Percentiles rank a stretch among this genome's conserved stretches.
Evolutionary conservation across 2,797 vertebrate genomes (phyloP).

Genomic region (Anabacerthia variegaticeps): DNA sequence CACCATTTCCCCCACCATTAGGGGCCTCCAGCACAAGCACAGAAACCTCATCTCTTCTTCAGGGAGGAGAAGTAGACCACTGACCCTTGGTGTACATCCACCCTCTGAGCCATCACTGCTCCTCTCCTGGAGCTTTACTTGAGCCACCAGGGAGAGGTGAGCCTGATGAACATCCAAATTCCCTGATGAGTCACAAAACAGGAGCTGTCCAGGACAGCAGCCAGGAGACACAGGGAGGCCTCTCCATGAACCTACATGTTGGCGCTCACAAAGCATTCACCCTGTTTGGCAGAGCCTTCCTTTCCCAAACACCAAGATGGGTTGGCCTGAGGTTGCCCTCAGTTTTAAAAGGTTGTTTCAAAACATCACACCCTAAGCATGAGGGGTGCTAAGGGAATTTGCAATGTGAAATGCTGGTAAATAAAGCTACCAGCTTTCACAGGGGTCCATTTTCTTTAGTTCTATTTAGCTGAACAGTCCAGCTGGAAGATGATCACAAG

Average conservation of each 20-base stretch:
- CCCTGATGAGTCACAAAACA: neutral
- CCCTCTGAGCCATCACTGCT: neutral
- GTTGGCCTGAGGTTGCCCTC: neutral
- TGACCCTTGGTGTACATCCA: neutral
- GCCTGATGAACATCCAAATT: neutral
- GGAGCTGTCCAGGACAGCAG: neutral
- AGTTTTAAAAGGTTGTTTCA: neutral
- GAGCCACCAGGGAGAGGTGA: neutral
- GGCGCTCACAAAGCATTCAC: neutral
- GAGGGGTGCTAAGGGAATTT: neutral
- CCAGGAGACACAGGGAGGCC: neutral
- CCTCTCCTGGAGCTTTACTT: neutral
- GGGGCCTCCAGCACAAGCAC: neutral
- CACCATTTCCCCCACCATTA: neutral
- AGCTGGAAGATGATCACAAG: neutral
- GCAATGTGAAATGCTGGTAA: neutral
- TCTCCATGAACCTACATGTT: fast-evolving
- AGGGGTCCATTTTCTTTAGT: neutral
- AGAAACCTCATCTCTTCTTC: neutral
- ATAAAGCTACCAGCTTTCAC: neutral
- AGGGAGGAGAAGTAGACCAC: neutral
- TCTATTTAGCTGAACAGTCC: neutral
- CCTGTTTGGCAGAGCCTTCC: neutral
- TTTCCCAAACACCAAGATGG: neutral
- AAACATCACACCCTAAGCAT: neutral